Evolutionary conservation across 2,888 invertebrate genomes (phyloP), one percentile per base, ranked within the genome.

Genomic region (Mechanitis mazaeus): DNA sequence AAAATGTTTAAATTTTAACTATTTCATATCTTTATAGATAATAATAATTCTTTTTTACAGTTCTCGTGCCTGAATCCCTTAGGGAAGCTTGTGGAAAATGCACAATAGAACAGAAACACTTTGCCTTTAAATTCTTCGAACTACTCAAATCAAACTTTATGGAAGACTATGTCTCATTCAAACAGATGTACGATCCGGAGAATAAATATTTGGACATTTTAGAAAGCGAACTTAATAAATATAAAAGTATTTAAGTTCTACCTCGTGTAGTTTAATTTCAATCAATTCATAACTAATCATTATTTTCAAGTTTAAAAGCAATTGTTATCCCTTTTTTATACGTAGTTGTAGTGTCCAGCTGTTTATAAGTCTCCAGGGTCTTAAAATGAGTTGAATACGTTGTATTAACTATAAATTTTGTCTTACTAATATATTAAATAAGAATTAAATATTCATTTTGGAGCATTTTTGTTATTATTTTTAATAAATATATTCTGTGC

Each of bases 111-210:
- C 69, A 68, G 47, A 68, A 67, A 33, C 61, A 63, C 11, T 59
- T 61, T 3, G 59, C 58, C 45, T 56, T 57, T 31, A 33, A 57
- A 12, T 69, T 68, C 38, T 61, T 71, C 0, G n/a, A 60, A 11
- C 65, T 56, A 6, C 7, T 95, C 69, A 92, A 93, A 64, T 79
- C 84, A 55, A 88, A 90, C 58, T 91, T 85, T 0, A 90, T 91
- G 0, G 72, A 80, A 9, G 87, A 90, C 42, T 91, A 87, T 78
- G 73, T 76, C 42, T 80, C 77, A 3, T 83, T 91, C 65, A 89
- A 87, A 71, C 79, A 81, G 61, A 91, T 91, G 61, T 92, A 83
- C 73, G 94, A 94, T 75, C 92, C 93, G 3, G 83, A 91, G 46
- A 91, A 91, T 50, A 85, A 81, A 61, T 92, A 92, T 75, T 91